Conservation (phyloP, 2,888 invertebrate genomes). For the Patella depressa region DNA sequence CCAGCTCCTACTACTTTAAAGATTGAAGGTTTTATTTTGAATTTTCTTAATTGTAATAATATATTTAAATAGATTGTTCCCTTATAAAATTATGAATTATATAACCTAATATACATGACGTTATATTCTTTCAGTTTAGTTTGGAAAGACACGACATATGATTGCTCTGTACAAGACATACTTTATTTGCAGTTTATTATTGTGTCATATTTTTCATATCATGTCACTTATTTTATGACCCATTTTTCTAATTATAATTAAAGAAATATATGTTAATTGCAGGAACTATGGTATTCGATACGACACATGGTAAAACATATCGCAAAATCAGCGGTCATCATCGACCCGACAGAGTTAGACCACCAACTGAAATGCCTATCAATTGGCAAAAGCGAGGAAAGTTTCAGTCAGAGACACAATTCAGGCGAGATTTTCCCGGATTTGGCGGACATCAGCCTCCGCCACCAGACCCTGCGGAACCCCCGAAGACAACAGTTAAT, state of each 20-base stretch:
- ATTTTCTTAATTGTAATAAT: neutral
- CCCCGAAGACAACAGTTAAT: slow-evolving; percentile 63
- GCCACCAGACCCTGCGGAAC: slow-evolving; percentile 55
- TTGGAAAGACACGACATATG: too few relatives aligned
- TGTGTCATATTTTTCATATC: too few relatives aligned
- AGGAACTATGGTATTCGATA: slow-evolving; percentile 60
- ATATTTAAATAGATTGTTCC: too few relatives aligned
- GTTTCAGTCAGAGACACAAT: slow-evolving; percentile 59
- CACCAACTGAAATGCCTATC: slow-evolving; percentile 46
- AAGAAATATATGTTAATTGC: slow-evolving; percentile 14
- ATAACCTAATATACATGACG: too few relatives aligned
- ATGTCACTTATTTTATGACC: too few relatives aligned
- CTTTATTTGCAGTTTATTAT: too few relatives aligned
- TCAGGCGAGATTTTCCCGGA: slow-evolving; percentile 56
- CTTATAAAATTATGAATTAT: too few relatives aligned
- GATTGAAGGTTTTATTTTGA: slow-evolving; percentile 57
- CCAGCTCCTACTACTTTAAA: slow-evolving; percentile 51
- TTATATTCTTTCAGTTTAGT: too few relatives aligned
- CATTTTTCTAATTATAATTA: too few relatives aligned
- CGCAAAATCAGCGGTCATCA: slow-evolving; percentile 52
- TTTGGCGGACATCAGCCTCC: slow-evolving; percentile 50
- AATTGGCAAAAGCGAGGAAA: slow-evolving; percentile 41
- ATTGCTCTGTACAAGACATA: too few relatives aligned
- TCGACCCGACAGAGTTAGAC: slow-evolving; percentile 45
- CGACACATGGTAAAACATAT: slow-evolving; percentile 61